A percentile compares a stretch with the other conserved stretches of the same genome.
Evolutionary conservation across 1,140 invertebrate species (phyloP).

Genomic region (Cyclina sinensis): DNA sequence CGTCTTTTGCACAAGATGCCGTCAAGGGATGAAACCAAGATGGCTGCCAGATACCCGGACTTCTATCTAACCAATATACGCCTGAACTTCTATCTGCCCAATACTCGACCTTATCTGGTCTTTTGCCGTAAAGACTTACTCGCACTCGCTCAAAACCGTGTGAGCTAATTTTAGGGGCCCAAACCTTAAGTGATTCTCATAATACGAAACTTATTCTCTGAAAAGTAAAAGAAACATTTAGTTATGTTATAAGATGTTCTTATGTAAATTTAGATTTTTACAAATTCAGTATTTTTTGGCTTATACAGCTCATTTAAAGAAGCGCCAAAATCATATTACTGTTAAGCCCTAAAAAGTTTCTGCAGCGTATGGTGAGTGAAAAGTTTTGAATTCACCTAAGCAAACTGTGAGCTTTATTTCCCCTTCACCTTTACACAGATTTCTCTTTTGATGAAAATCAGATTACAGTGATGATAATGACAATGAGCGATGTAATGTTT

Average conservation of each 20-base stretch:
- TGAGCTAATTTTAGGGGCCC: constrained; percentile 41
- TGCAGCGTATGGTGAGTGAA: too few species aligned
- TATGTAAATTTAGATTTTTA: too few species aligned
- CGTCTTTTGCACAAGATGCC: constrained; percentile 47
- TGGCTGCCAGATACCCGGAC: constrained; percentile 16
- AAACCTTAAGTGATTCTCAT: constrained; percentile 62
- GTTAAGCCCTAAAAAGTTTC: too few species aligned
- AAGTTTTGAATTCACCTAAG: too few species aligned
- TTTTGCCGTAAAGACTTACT: constrained; percentile 20
- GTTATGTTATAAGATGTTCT: not conserved
- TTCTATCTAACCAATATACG: not conserved
- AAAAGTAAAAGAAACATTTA: constrained; percentile 62
- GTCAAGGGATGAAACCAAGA: constrained; percentile 52
- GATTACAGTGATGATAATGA: too few species aligned
- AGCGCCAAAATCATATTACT: too few species aligned
- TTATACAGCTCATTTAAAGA: too few species aligned
- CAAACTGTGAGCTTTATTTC: too few species aligned
- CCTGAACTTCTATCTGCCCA: not conserved
- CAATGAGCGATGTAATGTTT: too few species aligned
- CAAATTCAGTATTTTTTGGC: not conserved
- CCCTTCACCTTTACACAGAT: too few species aligned
- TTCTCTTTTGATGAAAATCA: too few species aligned
- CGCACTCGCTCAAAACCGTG: constrained; percentile 47
- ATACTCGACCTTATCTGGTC: not conserved
- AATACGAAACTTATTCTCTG: constrained; percentile 57